These are phyloP conservation scores for Limosa lapponica DNA, from an alignment of 2,797 vertebrate species.

Conservation along the genomic window DNA sequence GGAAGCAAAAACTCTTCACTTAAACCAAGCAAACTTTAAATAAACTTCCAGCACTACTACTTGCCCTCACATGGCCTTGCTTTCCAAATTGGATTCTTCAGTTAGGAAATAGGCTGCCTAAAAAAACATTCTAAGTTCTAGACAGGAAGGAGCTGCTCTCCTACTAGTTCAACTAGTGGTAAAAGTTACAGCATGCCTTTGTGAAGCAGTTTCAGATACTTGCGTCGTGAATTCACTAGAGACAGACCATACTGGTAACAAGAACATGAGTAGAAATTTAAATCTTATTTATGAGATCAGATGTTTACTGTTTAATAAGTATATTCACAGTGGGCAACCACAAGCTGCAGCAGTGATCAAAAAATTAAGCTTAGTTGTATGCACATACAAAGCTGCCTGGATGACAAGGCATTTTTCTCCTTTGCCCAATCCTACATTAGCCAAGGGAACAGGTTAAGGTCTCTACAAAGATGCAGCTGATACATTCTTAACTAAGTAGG, in stretches of 20 bases:
- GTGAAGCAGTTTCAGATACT: background rate
- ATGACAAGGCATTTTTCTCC: background rate
- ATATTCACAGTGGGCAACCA: background rate
- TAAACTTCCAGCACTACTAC: background rate
- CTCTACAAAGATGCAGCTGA: background rate
- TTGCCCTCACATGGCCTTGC: background rate
- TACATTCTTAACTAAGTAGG: background rate
- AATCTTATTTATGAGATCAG: background rate
- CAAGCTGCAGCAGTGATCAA: background rate
- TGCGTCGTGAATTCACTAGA: background rate
- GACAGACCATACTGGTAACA: background rate
- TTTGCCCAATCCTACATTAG: background rate
- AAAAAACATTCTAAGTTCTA: background rate
- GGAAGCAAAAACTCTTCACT: background rate
- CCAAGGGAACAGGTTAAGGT: fast-evolving
- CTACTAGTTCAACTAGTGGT: background rate
- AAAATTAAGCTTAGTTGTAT: background rate
- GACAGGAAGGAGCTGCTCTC: background rate
- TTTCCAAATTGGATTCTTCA: background rate
- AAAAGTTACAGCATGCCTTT: background rate
- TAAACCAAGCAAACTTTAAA: background rate
- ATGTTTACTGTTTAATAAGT: background rate
- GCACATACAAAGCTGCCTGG: background rate
- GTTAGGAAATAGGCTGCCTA: background rate
- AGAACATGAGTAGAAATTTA: background rate